These are phyloP conservation scores for Caenorhabditis afra DNA, from an alignment of 2,888 invertebrate genomes.

Conservation along the genomic window DNA sequence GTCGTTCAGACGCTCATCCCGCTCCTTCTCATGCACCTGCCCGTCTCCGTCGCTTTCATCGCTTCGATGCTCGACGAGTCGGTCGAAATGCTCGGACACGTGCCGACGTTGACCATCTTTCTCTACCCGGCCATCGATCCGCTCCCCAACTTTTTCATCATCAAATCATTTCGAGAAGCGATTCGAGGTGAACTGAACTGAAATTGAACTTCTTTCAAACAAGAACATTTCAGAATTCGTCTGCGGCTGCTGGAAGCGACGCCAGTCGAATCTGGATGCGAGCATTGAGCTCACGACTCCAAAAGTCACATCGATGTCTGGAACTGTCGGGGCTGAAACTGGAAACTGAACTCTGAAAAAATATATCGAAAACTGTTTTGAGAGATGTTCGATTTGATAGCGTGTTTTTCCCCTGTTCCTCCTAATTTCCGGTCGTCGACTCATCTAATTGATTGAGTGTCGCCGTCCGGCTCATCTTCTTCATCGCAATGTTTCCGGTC, in stretches of 20 bases:
- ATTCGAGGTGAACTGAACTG: slow-evolving; percentile 5
- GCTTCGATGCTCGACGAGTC: slow-evolving; percentile 21
- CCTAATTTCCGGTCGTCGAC: no score
- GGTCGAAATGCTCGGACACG: slow-evolving; percentile 20
- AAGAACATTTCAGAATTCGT: not conserved
- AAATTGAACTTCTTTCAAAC: not conserved
- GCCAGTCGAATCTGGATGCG: not conserved
- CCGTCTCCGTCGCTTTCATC: slow-evolving; percentile 22
- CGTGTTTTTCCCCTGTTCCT: no score
- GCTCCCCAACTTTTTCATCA: slow-evolving; percentile 40
- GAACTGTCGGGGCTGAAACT: no score
- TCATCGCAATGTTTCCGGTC: no score
- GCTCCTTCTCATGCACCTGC: slow-evolving; percentile 39
- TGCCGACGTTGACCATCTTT: slow-evolving; percentile 24
- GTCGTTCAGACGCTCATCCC: slow-evolving; percentile 44
- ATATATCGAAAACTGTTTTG: no score
- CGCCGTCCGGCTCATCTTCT: no score
- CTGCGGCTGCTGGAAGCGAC: not conserved
- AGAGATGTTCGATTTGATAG: no score
- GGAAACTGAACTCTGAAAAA: no score
- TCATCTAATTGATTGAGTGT: no score
- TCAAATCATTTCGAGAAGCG: slow-evolving; percentile 35
- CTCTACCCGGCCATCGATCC: slow-evolving; percentile 43
- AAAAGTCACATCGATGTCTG: no score
- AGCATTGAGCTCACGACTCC: no score